phyloP scores from a whole-genome alignment of 2,888 invertebrate species.

The Cephus sareptanus region DNA sequence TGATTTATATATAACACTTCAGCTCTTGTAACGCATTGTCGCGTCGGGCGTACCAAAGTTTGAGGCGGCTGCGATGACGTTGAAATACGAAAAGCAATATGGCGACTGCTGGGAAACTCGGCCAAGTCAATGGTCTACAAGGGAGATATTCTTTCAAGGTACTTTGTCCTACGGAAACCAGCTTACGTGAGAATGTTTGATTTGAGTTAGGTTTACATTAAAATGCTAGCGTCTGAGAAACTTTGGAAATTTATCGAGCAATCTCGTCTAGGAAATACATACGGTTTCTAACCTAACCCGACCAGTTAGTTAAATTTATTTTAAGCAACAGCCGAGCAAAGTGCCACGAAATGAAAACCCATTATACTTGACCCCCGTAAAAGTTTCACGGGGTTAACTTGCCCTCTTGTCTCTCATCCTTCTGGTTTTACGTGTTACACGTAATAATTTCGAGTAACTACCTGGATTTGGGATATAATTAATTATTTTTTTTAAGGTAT shows the following conservation, averaged over 20 bases:
- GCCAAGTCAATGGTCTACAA: neutral
- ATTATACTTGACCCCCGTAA: slow-evolving; percentile 38
- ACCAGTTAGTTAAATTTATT: slow-evolving; percentile 33
- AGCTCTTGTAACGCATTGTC: neutral
- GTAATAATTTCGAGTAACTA: neutral
- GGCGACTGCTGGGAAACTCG: neutral
- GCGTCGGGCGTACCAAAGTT: neutral
- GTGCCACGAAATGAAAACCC: slow-evolving; percentile 30
- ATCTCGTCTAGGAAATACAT: slow-evolving; percentile 47
- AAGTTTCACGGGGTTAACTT: slow-evolving; percentile 24
- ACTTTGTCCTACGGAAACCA: neutral
- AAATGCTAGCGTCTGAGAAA: slow-evolving; percentile 42
- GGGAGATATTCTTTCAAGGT: neutral
- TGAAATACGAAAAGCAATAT: neutral
- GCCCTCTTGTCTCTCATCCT: neutral
- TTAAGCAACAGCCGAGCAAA: slow-evolving; percentile 25
- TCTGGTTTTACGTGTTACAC: neutral
- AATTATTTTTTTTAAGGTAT: neutral
- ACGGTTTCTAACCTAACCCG: slow-evolving; percentile 22
- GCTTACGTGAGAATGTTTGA: neutral
- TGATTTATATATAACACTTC: neutral
- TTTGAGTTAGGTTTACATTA: slow-evolving; percentile 30
- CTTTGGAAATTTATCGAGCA: slow-evolving; percentile 46
- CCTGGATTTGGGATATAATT: neutral
- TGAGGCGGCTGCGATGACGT: neutral